phyloP scores from a whole-genome alignment of 2,888 invertebrate genomes.

The Imbricaverruca yamaguchii region DNA sequence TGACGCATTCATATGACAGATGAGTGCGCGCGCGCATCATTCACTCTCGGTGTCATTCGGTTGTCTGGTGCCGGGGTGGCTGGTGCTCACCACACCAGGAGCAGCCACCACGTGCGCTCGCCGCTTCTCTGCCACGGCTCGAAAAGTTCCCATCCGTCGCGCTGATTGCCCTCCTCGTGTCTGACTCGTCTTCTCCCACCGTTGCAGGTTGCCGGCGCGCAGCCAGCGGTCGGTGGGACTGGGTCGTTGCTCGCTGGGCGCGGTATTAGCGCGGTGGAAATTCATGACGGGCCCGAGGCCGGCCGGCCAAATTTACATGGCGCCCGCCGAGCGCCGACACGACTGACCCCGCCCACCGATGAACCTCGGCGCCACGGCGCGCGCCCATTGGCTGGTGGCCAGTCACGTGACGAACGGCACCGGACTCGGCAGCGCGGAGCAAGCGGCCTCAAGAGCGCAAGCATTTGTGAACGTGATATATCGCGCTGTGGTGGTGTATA shows the following conservation, averaged over 20 bases:
- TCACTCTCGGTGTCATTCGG: not conserved
- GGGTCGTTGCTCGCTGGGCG: not conserved
- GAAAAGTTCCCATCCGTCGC: too few relatives aligned
- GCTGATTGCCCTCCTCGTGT: too few relatives aligned
- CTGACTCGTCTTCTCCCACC: not conserved
- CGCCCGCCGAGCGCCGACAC: not conserved
- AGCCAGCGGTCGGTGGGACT: not conserved
- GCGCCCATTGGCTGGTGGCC: not conserved
- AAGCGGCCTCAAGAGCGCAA: not conserved
- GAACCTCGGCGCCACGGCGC: not conserved
- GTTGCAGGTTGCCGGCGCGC: not conserved
- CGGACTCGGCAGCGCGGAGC: not conserved
- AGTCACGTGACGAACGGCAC: conserved; percentile 2
- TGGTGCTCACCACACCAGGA: not conserved
- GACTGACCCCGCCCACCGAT: conserved; percentile 10
- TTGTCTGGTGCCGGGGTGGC: not conserved
- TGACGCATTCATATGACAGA: not conserved
- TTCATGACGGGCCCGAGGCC: not conserved
- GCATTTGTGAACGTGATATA: conserved; percentile 18
- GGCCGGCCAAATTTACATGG: conserved; percentile 13
- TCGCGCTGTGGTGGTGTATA: conserved; percentile 15
- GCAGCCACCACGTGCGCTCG: not conserved
- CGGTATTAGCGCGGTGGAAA: not conserved
- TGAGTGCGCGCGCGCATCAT: not conserved
- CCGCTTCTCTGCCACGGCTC: too few relatives aligned